Evolutionary conservation across 2,888 invertebrate species (phyloP), one percentile per base, ranked within the genome.

Genomic region (Mimas tiliae): DNA sequence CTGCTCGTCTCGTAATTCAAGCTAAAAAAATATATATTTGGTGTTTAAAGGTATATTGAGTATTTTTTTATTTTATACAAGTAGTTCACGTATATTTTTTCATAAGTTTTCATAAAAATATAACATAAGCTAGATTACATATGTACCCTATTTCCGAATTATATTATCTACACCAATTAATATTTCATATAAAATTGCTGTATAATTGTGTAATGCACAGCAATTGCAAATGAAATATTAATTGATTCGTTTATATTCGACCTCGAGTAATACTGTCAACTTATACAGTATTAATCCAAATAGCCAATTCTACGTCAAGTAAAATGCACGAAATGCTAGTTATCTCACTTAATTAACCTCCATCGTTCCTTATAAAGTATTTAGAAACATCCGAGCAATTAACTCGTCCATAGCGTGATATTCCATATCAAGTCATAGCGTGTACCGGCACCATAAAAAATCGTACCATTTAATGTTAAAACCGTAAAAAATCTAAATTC

Each of bases 371-470:
- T 34, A 55, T 27, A 19, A 16, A 7, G 11, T 58, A 42, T 58
- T 42, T 38, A 42, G 42, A 55, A 55, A 58, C 38, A 58, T 6
- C 19, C 16, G 1, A 16, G 12, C 58, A 58, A 58, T 58, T 58
- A 58, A 6, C 3, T 6, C 21, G 21, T 38, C 38, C 58, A 58
- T 58, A 19, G 42, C 58, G 58, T 58, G 58, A 51, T 64, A 34
- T 34, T 21, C 50, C 62, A 38, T 65, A 42, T 62, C 51, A 27
- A 38, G 50, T 47, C 42, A 66, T 68, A 62, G 68, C 68, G 68
- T 68, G 68, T 50, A 63, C 42, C 4, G 19, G 6, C 48, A 65
- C 21, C 68, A 68, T 66, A 65, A 67, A 64, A 64, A 58, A 50
- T 38, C 58, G 58, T 58, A 53, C 55, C 65, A 62, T 66, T 62